phyloP scores from a whole-genome alignment of 2,888 invertebrate species.

The Ichneumoninae sp. region DNA sequence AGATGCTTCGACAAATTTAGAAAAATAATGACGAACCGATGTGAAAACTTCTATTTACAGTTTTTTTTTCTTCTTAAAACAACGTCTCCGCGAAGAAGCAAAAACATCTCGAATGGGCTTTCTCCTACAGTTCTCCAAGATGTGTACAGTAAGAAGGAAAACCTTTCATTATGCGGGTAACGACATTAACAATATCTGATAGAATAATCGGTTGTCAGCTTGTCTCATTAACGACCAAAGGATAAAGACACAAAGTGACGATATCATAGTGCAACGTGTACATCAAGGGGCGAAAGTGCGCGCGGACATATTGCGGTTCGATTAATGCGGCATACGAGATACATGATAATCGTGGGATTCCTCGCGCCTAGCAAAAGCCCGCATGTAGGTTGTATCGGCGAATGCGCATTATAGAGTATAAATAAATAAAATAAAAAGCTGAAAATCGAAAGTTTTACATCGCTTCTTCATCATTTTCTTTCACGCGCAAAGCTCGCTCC shows the following conservation, averaged over 20 bases:
- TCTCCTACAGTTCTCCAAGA: neutral
- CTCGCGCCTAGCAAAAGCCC: conserved; percentile 17
- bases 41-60: too few relatives aligned
- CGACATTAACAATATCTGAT: neutral
- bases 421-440: too few relatives aligned
- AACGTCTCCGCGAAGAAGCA: too few relatives aligned
- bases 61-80: too few relatives aligned
- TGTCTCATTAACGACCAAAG: neutral
- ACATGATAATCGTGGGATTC: conserved; percentile 58
- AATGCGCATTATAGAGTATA: neutral
- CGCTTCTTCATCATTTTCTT: too few relatives aligned
- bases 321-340: conserved; percentile 22
- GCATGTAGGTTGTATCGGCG: conserved; percentile 20
- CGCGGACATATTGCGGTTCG: neutral
- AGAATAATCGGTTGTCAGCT: conserved; percentile 12
- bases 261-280: neutral
- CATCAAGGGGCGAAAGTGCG: conserved; percentile 35
- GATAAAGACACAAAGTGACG: neutral
- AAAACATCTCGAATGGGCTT: neutral
- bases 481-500: too few relatives aligned
- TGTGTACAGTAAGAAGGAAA: neutral
- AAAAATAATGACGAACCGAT: too few relatives aligned
- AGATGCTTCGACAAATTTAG: too few relatives aligned
- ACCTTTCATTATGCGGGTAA: neutral
- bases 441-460: too few relatives aligned